A percentile compares a stretch with the other conserved stretches of the same genome.
These are phyloP conservation scores for Trochalopteron elliotii DNA, from an alignment of 2,113 vertebrate genomes.

Conservation along the genomic window DNA sequence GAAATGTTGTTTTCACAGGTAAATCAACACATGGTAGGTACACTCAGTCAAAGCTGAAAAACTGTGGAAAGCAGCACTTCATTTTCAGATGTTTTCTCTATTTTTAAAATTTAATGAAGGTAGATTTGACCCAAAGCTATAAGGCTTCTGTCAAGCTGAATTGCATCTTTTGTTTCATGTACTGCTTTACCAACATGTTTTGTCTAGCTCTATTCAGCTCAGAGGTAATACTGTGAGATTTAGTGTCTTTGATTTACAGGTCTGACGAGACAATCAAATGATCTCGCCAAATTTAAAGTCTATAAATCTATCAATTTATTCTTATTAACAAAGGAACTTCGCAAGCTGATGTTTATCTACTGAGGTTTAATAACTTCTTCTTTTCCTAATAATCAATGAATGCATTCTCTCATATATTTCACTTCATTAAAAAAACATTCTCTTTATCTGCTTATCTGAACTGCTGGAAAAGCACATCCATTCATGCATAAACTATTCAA, in stretches of 20 bases:
- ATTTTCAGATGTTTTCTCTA: not conserved
- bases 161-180: not conserved
- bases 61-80: not conserved
- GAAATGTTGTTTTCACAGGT: not conserved
- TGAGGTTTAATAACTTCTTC: not conserved
- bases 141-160: not conserved
- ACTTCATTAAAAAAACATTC: not conserved
- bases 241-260: conserved; percentile 14
- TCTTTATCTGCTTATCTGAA: conserved; percentile 7
- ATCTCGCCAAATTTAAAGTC: not conserved
- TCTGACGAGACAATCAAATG: conserved; percentile 20
- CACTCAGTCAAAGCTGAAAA: not conserved
- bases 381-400: not conserved
- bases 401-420: not conserved
- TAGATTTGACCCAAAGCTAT: conserved; percentile 19
- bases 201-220: conserved; percentile 35
- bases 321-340: conserved; percentile 30
- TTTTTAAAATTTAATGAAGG: not conserved
- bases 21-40: not conserved
- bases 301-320: conserved; percentile 39
- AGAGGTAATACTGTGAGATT: conserved; percentile 6
- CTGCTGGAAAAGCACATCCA: not conserved
- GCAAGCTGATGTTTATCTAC: not conserved
- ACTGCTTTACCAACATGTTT: conserved; percentile 20
- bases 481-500: not conserved